Evolutionary conservation across 2,888 invertebrate species (phyloP).

Genomic region (Dichetophora obliterata): DNA sequence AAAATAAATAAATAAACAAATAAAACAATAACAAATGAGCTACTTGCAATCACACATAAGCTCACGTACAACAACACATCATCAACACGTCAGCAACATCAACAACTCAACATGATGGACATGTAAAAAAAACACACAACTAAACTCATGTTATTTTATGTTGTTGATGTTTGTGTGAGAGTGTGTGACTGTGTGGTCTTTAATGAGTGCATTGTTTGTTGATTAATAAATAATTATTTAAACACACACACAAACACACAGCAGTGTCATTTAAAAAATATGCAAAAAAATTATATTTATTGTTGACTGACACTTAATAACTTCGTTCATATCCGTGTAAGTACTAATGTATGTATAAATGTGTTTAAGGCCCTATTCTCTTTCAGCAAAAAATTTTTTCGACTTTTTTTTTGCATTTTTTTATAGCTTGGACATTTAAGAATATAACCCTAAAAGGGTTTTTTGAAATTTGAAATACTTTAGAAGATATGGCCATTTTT

Average conservation of each 20-base stretch:
- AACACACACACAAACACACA: neutral
- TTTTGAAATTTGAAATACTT: too few relatives aligned
- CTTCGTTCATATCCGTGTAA: neutral
- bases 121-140: neutral
- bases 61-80: neutral
- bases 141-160: neutral
- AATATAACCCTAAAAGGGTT: too few relatives aligned
- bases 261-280: too few relatives aligned
- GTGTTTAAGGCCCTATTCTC: too few relatives aligned
- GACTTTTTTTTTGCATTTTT: too few relatives aligned
- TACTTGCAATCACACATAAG: neutral
- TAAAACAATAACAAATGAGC: neutral
- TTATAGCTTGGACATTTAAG: too few relatives aligned
- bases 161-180: neutral
- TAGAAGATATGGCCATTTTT: too few relatives aligned
- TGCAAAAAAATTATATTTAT: too few relatives aligned
- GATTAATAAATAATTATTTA: conserved; percentile 63
- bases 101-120: neutral
- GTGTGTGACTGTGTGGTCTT: conserved; percentile 21
- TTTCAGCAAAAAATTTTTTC: too few relatives aligned
- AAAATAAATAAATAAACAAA: neutral
- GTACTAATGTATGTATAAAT: neutral
- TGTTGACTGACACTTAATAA: neutral
- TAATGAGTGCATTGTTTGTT: conserved; percentile 46
- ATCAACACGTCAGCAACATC: neutral